Evolutionary conservation across 1,140 invertebrate species (phyloP).

Genomic region (Sycophila sp.): DNA sequence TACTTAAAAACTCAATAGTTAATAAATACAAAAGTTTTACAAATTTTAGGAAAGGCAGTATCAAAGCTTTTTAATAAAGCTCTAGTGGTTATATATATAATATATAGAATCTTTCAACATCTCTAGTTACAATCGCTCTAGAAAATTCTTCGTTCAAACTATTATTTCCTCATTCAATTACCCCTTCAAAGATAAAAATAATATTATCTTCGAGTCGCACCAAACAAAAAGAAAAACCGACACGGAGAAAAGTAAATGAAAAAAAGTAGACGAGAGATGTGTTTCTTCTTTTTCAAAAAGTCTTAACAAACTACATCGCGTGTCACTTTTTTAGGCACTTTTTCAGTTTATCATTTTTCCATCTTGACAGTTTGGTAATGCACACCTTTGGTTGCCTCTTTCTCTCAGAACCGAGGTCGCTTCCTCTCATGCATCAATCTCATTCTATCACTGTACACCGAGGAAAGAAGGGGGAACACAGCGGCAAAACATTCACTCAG

Average conservation of each 20-base stretch:
- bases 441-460: not conserved
- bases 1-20: constrained; percentile 9
- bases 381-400: constrained; percentile 36
- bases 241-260: constrained; percentile 9
- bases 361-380: not conserved
- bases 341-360: constrained; percentile 28
- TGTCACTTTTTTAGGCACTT: constrained; percentile 38
- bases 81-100: constrained; percentile 13
- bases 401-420: not conserved
- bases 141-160: constrained; percentile 40
- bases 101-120: constrained; percentile 4
- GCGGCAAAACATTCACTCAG: not conserved
- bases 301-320: constrained; percentile 21
- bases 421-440: not conserved
- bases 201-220: not conserved
- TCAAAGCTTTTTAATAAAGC: constrained; percentile 30
- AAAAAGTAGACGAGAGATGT: constrained; percentile 22
- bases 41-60: constrained; percentile 35
- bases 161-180: constrained; percentile 6
- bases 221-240: not conserved
- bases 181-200: not conserved
- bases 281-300: constrained; percentile 25
- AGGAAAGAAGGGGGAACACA: not conserved
- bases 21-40: constrained; percentile 36
- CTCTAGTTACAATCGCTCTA: constrained; percentile 8